A percentile compares a stretch with the other conserved stretches of the same genome.
Evolutionary conservation across 2,113 vertebrate genomes (phyloP).

Genomic region (Oxygymnocypris stewartii): DNA sequence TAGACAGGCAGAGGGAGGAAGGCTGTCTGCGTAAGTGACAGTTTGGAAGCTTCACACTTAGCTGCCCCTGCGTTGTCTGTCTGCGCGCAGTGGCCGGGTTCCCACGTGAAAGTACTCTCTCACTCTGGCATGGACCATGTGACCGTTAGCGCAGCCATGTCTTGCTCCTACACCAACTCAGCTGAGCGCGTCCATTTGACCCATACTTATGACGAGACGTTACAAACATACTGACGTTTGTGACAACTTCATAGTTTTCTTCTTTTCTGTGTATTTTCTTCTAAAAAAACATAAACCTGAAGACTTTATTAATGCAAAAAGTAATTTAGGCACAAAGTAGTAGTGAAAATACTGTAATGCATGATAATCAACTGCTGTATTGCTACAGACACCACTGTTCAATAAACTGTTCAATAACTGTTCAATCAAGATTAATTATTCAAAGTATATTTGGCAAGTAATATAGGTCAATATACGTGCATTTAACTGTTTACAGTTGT

Average conservation of each 20-base stretch:
- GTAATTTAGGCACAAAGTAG: not conserved
- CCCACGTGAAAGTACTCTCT: conserved; percentile 78
- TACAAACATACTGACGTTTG: not conserved
- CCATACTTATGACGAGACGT: not conserved
- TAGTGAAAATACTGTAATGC: not conserved
- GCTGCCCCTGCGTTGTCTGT: conserved; percentile 72
- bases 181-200: not conserved
- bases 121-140: conserved; percentile 56
- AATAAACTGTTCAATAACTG: not conserved
- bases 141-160: conserved; percentile 69
- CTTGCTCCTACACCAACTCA: conserved; percentile 16
- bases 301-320: not conserved
- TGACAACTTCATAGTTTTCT: not conserved
- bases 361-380: not conserved
- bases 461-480: not conserved
- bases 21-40: conserved; percentile 65
- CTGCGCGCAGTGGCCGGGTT: conserved; percentile 66
- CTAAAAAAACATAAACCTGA: not conserved
- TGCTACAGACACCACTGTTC: not conserved
- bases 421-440: not conserved
- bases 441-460: not conserved
- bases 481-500: not conserved
- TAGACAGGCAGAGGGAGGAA: conserved; percentile 54
- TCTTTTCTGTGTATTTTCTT: not conserved
- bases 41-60: conserved; percentile 78